phyloP scores from a whole-genome alignment of 2,888 invertebrate genomes.

The Papilio demoleus region DNA sequence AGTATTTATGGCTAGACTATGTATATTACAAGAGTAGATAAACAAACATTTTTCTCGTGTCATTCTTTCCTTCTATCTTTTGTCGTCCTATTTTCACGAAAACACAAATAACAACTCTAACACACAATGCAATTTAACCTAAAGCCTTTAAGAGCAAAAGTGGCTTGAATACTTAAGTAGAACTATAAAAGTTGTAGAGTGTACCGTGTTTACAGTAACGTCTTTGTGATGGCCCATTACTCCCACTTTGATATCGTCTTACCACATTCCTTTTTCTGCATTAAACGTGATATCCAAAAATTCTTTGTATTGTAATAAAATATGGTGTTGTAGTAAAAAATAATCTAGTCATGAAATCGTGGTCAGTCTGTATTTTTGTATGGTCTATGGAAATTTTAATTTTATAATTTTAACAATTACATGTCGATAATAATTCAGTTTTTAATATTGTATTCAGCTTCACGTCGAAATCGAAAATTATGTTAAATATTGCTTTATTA shows the following conservation, averaged over 20 bases:
- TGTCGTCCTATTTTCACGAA: background rate
- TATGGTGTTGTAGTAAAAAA: background rate
- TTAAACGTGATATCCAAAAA: conserved; percentile 45
- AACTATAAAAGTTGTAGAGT: conserved; percentile 43
- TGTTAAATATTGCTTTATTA: background rate
- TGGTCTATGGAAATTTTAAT: background rate
- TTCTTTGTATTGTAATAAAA: conserved; percentile 44
- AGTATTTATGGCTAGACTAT: no score
- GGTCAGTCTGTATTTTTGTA: background rate
- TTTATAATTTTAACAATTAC: background rate
- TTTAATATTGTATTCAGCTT: background rate
- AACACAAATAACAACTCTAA: conserved; percentile 18
- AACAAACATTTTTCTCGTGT: conserved; percentile 3
- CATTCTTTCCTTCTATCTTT: conserved; percentile 9
- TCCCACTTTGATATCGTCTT: conserved; percentile 48
- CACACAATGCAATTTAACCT: conserved; percentile 37
- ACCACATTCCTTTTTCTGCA: conserved; percentile 41
- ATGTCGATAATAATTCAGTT: background rate
- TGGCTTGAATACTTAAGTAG: conserved; percentile 39
- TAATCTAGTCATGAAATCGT: background rate
- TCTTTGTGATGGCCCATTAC: conserved; percentile 49
- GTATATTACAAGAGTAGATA: conserved; percentile 9
- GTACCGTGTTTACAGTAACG: conserved; percentile 44
- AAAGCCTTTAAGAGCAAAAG: conserved; percentile 39
- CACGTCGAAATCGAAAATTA: background rate